phyloP scores from a whole-genome alignment of 2,888 invertebrate genomes.

The Tuta absoluta region DNA sequence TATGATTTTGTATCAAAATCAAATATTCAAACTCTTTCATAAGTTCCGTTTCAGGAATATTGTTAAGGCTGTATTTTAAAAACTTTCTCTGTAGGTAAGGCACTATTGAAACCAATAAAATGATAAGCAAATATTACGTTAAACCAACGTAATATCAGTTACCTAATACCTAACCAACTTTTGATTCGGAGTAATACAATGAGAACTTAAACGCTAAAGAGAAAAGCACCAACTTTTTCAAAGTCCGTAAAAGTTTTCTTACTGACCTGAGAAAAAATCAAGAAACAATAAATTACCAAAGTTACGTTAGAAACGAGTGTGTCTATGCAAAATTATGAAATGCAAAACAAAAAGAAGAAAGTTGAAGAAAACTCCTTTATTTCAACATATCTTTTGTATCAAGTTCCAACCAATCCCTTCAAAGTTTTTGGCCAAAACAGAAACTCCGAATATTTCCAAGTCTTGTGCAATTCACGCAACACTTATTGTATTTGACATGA shows the following conservation, averaged over 20 bases:
- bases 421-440: not conserved
- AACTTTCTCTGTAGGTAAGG: not conserved
- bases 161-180: not conserved
- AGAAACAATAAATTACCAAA: not conserved
- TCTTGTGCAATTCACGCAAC: not conserved
- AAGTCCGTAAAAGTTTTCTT: not conserved
- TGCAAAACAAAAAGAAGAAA: not conserved
- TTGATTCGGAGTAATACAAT: not conserved
- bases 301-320: not conserved
- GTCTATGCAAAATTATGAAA: slow-evolving; percentile 5
- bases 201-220: not conserved
- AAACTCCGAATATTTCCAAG: not conserved
- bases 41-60: too few relatives aligned
- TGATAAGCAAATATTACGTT: not conserved
- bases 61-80: too few relatives aligned
- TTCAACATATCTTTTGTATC: slow-evolving; percentile 6
- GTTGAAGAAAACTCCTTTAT: slow-evolving; percentile 7
- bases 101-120: not conserved
- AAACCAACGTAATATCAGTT: not conserved
- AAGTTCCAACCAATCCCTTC: not conserved
- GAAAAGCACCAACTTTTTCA: not conserved
- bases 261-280: not conserved
- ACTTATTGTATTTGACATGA: not conserved
- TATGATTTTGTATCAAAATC: too few relatives aligned
- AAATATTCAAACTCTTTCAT: too few relatives aligned